Evolutionary conservation across 2,113 vertebrate species (phyloP).

Genomic region (Neomonachus schauinslandi): DNA sequence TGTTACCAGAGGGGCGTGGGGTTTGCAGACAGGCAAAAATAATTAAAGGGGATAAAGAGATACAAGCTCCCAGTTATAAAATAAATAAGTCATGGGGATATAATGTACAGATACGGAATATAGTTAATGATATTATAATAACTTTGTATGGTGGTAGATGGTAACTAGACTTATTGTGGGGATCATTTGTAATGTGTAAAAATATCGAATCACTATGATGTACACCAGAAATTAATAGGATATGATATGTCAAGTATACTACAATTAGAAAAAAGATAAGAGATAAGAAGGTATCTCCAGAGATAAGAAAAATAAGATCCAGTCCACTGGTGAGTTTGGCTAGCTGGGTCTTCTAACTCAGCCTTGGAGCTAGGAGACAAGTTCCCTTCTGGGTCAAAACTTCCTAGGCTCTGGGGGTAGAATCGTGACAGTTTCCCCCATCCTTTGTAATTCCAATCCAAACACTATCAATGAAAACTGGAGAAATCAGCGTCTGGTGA

Average conservation of each 20-base stretch:
- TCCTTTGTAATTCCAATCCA: not conserved
- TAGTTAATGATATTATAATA: not conserved
- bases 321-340: not conserved
- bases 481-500: not conserved
- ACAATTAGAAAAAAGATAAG: not conserved
- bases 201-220: not conserved
- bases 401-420: not conserved
- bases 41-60: not conserved
- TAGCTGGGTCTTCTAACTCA: not conserved
- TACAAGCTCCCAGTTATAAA: not conserved
- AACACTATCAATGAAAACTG: not conserved
- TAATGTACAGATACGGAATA: not conserved
- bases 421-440: not conserved
- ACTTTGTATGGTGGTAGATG: not conserved
- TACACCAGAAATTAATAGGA: not conserved
- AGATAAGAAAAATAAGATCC: not conserved
- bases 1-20: not conserved
- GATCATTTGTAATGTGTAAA: not conserved
- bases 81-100: not conserved
- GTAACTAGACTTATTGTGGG: not conserved
- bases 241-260: not conserved
- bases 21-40: not conserved
- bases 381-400: not conserved
- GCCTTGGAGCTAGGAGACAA: not conserved
- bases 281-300: not conserved